Percentiles rank a stretch among this genome's conserved stretches.
Conservation (phyloP, 2,888 invertebrate species). For the Acleris sparsana region DNA sequence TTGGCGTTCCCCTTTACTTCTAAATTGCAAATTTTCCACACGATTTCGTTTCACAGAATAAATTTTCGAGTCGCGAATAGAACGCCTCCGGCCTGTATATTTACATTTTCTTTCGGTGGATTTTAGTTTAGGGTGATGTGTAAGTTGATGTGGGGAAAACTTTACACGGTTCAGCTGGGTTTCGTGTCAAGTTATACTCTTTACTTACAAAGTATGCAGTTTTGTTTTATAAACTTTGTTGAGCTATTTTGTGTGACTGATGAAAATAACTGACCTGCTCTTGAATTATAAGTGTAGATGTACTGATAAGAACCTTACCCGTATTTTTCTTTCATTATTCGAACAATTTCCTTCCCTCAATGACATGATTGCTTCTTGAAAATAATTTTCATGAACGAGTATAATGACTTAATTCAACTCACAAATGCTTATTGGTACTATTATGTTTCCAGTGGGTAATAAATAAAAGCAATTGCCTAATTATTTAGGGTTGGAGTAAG, state of each 20-base stretch:
- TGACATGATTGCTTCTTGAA: constrained; percentile 1
- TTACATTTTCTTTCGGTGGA: constrained; percentile 52
- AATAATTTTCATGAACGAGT: constrained; percentile 22
- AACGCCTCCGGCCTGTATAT: constrained; percentile 62
- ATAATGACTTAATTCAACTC: constrained; percentile 47
- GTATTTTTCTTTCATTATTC: background rate
- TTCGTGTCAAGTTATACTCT: too few species aligned
- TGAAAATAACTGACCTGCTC: too few species aligned
- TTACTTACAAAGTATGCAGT: too few species aligned
- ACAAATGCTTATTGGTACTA: constrained; percentile 54
- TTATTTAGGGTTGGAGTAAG: constrained; percentile 63
- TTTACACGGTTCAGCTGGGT: background rate
- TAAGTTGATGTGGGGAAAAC: constrained; percentile 16
- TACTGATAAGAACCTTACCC: too few species aligned
- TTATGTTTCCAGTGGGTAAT: constrained; percentile 59
- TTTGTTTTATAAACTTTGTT: too few species aligned
- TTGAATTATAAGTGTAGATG: too few species aligned
- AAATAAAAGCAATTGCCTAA: constrained; percentile 75
- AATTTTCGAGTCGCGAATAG: constrained; percentile 74
- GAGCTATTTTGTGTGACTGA: too few species aligned
- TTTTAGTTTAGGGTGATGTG: constrained; percentile 42
- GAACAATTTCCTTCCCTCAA: constrained; percentile 6
- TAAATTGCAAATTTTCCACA: constrained; percentile 83
- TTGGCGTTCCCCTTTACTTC: constrained; percentile 81
- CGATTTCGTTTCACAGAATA: constrained; percentile 78